Base-by-base conservation (phyloP, 64 coral and sea anemone genomes). In the Montipora cactus region DNA sequence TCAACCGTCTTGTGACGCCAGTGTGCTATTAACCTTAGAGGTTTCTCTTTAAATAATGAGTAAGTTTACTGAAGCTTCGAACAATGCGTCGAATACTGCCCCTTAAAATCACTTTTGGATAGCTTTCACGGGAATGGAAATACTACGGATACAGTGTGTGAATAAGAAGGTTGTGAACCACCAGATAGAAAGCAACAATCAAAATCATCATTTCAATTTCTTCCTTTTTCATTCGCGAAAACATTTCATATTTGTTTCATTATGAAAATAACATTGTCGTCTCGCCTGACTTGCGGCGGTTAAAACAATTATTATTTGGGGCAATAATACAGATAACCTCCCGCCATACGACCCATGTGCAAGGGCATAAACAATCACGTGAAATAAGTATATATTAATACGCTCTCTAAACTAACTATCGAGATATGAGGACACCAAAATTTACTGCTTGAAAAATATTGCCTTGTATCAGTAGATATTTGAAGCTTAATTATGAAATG, bases 341-440 rank as follows among this genome's bases (percentile, higher is more conserved):
- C 37, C 37, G 37, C 37, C 37, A 37, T 37, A n/a, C n/a, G 7
- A 23, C 67, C 2, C 67, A 58, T 20, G 18, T 4, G 19, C 18
- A 67, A 71, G 66, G 66, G 66, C 47, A 83, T 67, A 49, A 49
- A 76, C 10, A 18, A 61, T 70, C 82, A 86, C 82, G 82, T 86
- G 82, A 86, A 67, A 67, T 23, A 18, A 49, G 45, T 64, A 4
- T 64, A 64, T 23, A 71, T 71, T 71, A 5, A 71, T 71, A 71
- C 68, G 8, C 68, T 16, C 61, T 4, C 61, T 64, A 64, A 64
- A 64, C 44, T 62, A 5, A 37, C 45, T 18, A n/a, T 25, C 16
- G 8, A 3, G 20, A 19, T 68, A 46, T 23, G 22, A 86, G 66
- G 3, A 50, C 76, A 5, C 18, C 46, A 13, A 78, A 14, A 71